A percentile compares a stretch with the other conserved stretches of the same genome.
Evolutionary conservation across 2,888 invertebrate genomes (phyloP).

Genomic region (Micoletzkya japonica): DNA sequence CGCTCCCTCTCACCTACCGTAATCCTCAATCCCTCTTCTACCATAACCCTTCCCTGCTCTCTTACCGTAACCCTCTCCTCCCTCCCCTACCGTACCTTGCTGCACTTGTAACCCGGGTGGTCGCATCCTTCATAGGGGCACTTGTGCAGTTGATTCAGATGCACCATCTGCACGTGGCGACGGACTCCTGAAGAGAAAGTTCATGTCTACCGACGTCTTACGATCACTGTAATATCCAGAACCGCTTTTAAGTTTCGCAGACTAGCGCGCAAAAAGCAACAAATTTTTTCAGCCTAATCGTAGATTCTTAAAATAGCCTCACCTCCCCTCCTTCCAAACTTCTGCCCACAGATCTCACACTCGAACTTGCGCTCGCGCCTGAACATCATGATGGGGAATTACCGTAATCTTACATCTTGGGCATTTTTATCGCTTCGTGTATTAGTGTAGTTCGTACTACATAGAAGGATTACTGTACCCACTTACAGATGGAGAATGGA

Average conservation of each 20-base stretch:
- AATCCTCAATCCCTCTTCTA: no score
- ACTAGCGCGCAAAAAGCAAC: background rate
- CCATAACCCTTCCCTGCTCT: no score
- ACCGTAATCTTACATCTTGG: background rate
- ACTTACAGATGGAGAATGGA: slow-evolving; percentile 29
- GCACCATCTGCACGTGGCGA: slow-evolving; percentile 71
- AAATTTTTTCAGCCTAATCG: no score
- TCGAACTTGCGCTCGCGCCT: slow-evolving; percentile 69
- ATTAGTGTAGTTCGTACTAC: background rate
- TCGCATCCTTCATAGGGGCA: slow-evolving; percentile 41
- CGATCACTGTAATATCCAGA: background rate
- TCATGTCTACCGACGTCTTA: background rate
- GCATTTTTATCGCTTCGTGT: background rate
- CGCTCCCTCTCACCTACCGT: no score
- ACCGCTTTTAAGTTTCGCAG: no score
- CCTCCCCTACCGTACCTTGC: slow-evolving; percentile 38
- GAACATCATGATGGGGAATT: no score
- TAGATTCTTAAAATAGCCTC: no score
- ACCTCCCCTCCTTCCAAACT: slow-evolving; percentile 75
- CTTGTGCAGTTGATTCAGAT: slow-evolving; percentile 57
- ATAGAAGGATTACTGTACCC: background rate
- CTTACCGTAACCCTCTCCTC: background rate
- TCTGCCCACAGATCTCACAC: slow-evolving; percentile 73
- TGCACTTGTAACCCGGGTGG: slow-evolving; percentile 50
- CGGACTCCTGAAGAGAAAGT: slow-evolving; percentile 64